Evolutionary conservation across 1,140 invertebrate species (phyloP), one percentile per base, ranked within the genome.

Genomic region (Magallana ariakensis): DNA sequence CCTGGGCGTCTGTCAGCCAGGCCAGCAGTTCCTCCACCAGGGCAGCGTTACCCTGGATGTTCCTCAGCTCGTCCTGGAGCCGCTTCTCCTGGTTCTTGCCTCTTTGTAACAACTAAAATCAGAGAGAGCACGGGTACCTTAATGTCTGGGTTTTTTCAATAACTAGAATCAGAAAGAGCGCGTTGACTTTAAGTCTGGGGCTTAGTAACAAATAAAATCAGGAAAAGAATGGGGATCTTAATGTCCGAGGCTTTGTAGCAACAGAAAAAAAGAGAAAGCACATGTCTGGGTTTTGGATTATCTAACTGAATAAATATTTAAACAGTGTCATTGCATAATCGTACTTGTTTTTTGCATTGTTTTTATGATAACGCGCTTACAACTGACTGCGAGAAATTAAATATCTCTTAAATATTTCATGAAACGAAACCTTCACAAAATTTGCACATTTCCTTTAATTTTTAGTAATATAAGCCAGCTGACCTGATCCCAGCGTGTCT

Each of bases 21-120:
- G 97, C 96, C 60, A 99, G 95, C 15, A 99, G 95, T 94, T 99
- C 98, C 93, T 99, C 98, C 84, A 99, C 95, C 55, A 98, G 96
- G 26, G 95, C 95, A 66, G 96, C 95, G 87, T 94, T 94, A 46
- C 93, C 94, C 83, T 93, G 92, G 57, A 96, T 95, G 85, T 96
- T 96, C 57, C 95, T 94, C 8, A 97, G 94, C 3, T 96, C 95
- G 22, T 99, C 97, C 88, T 98, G 97, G 82, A 99, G 95, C 94
- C 97, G 97, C 90, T 97, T 96, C 87, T 97, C 97, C 62, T 98
- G 96, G 94, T 98, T 97, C 56, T 92, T 91, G 0, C 93, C 91
- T 84, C 94, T 89, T 33, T 92, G 92, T 88, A 93, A 81, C 54
- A 93, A 89, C 92, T 93, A 87, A 11, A 82, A 80, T 22, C 54